Percentiles rank a stretch among this genome's conserved stretches.
phyloP scores from a whole-genome alignment of 2,797 vertebrate species.

The Alosa sapidissima region DNA sequence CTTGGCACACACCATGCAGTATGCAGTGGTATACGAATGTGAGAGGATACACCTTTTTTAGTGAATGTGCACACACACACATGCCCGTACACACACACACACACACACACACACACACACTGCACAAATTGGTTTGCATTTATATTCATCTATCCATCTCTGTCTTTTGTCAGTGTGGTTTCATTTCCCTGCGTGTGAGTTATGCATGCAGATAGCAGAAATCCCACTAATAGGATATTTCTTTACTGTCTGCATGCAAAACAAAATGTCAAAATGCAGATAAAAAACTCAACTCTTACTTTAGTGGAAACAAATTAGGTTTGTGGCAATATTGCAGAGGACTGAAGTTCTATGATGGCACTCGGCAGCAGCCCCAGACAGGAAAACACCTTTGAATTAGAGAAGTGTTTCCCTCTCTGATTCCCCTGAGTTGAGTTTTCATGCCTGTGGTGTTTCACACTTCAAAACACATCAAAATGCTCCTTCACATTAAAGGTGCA shows the following conservation, averaged over 20 bases:
- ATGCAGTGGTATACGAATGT: background rate
- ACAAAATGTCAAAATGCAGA: conserved; percentile 70
- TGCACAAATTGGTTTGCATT: conserved; percentile 61
- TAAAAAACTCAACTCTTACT: conserved; percentile 50
- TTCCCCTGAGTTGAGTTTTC: conserved; percentile 51
- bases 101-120: background rate
- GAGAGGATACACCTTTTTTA: background rate
- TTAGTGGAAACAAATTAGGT: conserved; percentile 65
- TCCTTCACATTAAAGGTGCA: background rate
- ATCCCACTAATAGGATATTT: conserved; percentile 74
- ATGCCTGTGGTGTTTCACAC: conserved; percentile 19
- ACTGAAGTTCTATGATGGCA: conserved; percentile 55
- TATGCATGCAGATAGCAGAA: conserved; percentile 67
- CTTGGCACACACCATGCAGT: background rate
- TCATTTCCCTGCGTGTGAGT: conserved; percentile 72
- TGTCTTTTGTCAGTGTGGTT: conserved; percentile 64
- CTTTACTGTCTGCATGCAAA: conserved; percentile 68
- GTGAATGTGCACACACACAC: background rate
- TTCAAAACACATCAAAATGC: background rate
- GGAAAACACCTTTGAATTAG: conserved; percentile 50
- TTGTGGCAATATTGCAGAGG: conserved; percentile 55
- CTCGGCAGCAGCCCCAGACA: conserved; percentile 55
- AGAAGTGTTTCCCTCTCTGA: conserved; percentile 50
- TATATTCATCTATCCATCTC: conserved; percentile 71
- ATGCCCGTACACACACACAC: background rate